These are phyloP conservation scores for Hydrochoerus hydrochaeris DNA, from an alignment of 2,113 vertebrate genomes.

Conservation along the genomic window DNA sequence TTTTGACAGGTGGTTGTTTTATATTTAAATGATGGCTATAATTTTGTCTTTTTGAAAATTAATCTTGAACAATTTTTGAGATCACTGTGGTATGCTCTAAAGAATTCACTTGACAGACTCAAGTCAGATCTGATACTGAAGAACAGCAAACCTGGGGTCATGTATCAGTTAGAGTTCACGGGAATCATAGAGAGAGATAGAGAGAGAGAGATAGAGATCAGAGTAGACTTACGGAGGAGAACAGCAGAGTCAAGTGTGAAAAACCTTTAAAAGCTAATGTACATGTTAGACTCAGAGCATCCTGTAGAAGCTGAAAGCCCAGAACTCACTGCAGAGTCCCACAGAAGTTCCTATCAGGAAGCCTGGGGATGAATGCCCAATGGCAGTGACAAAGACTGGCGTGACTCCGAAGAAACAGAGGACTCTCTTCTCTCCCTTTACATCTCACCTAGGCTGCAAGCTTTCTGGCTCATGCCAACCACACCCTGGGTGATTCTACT, in stretches of 20 bases:
- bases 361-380: not conserved
- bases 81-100: not conserved
- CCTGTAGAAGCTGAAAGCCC: not conserved
- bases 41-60: slow-evolving; percentile 2
- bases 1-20: not conserved
- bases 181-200: no score
- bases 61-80: not conserved
- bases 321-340: not conserved
- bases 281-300: not conserved
- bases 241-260: not conserved
- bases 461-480: not conserved
- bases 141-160: not conserved
- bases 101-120: not conserved
- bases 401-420: not conserved
- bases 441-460: not conserved
- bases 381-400: not conserved
- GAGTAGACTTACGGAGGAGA: not conserved
- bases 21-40: not conserved
- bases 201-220: not conserved
- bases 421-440: not conserved
- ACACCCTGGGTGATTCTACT: not conserved
- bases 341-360: not conserved
- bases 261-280: no score
- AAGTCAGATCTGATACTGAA: not conserved
- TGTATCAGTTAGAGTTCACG: not conserved